Conservation (phyloP, 2,113 vertebrate genomes). For the Rostratula benghalensis region DNA sequence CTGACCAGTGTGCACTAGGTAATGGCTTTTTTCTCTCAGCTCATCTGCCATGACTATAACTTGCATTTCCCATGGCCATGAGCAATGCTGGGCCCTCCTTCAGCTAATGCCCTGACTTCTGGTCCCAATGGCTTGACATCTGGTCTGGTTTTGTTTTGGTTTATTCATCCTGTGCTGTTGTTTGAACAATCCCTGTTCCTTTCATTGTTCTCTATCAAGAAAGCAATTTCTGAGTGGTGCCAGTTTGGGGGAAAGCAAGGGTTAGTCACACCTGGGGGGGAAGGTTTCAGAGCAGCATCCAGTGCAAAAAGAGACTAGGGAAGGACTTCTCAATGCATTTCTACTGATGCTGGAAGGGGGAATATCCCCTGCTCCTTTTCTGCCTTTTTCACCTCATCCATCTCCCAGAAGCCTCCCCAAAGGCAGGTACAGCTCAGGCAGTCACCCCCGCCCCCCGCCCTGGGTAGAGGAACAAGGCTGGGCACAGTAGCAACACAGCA, state of each 20-base stretch:
- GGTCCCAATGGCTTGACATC: background rate
- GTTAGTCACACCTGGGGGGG: background rate
- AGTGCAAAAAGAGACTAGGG: background rate
- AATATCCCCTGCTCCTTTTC: background rate
- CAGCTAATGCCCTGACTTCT: background rate
- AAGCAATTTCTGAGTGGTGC: background rate
- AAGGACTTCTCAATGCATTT: background rate
- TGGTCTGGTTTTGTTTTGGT: background rate
- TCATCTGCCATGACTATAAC: background rate
- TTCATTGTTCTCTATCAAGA: background rate
- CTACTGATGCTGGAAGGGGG: rapidly evolving
- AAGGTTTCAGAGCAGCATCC: background rate
- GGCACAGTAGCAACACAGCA: rapidly evolving
- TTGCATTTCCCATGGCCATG: background rate
- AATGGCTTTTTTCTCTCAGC: background rate
- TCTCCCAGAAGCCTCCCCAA: background rate
- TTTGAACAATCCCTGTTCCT: background rate
- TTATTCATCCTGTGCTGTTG: background rate
- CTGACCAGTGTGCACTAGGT: background rate
- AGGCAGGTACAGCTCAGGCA: background rate
- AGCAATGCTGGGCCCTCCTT: background rate
- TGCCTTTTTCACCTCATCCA: background rate
- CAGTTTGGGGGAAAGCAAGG: rapidly evolving
- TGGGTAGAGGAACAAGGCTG: rapidly evolving
- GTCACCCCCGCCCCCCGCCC: too few relatives aligned